Evolutionary conservation across 2,113 vertebrate species (phyloP).

Genomic region (Equus quagga): DNA sequence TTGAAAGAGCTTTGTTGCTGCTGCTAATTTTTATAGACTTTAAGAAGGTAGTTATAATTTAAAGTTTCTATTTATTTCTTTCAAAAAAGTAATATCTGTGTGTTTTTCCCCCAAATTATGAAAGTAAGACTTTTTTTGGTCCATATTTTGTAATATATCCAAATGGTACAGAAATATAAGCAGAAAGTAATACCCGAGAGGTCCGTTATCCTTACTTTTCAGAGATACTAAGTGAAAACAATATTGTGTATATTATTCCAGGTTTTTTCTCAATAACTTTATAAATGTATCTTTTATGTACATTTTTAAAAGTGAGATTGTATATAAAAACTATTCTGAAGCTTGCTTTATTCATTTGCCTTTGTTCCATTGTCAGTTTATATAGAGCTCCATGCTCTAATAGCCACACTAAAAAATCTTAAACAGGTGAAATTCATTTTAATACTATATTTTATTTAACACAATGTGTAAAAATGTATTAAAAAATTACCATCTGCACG

Average conservation of each 20-base stretch:
- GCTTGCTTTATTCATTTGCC: not conserved
- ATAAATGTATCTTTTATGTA: not conserved
- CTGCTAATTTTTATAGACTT: conserved; percentile 23
- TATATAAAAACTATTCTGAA: not conserved
- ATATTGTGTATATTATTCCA: not conserved
- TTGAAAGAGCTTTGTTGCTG: conserved; percentile 19
- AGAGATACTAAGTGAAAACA: conserved; percentile 11
- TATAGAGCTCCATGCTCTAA: not conserved
- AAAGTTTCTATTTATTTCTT: not conserved
- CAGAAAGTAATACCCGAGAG: not conserved
- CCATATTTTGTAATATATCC: not conserved
- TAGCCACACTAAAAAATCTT: not conserved
- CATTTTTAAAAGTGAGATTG: not conserved
- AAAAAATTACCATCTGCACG: not conserved
- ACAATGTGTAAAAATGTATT: not conserved
- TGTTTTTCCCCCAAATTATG: not conserved
- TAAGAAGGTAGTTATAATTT: conserved; percentile 26
- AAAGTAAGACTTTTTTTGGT: not conserved
- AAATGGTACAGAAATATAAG: not conserved
- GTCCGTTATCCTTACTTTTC: not conserved
- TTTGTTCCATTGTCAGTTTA: conserved; percentile 1
- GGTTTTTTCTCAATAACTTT: conserved; percentile 16
- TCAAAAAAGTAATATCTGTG: not conserved
- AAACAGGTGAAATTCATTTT: not conserved
- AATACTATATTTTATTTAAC: not conserved